Evolutionary conservation across 2,113 vertebrate genomes (phyloP), one percentile per base, ranked within the genome.

Genomic region (Odobenus rosmarus): DNA sequence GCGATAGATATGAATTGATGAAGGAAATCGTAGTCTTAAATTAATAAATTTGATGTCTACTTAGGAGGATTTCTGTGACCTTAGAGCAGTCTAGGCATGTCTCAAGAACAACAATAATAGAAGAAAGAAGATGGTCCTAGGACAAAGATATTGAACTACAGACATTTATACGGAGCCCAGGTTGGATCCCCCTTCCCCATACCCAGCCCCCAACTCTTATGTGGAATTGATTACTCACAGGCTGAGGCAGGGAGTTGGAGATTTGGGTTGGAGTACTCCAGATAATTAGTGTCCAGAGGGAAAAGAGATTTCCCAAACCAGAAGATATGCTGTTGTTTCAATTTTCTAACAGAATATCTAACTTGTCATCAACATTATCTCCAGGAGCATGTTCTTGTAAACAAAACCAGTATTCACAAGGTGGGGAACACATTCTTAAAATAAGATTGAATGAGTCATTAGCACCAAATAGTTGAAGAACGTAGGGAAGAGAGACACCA

Each of bases 391-490:
- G 23, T 67, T 88, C 33, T 39, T 77, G 21, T 67, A 76, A 81
- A 93, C 11, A 93, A 77, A 88, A 33, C 49, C 16, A 90, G 15
- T 55, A 84, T 13, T 26, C 24, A 59, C 28, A 80, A 87, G 80
- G n/a, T 71, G 0, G 53, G 36, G n/a, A 72, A 59, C 28, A 24
- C 0, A 46, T 49, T 74, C 21, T 88, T 15, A 84, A 96, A 82
- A 83, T 76, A 4, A 71, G 21, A 57, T 18, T 18, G 16, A 80
- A 72, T 4, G 53, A 79, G 33, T 71, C 18, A 80, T 33, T 62
- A 28, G 90, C 62, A 87, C 39, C 15, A 62, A 85, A 39, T 90
- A 62, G 79, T 62, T 80, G 61, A 93, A 93, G 80, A 71, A 85
- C 53, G 36, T 15, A 71, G 4, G n/a, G 82, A 36, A 67, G 31